phyloP scores from a whole-genome alignment of 2,797 vertebrate genomes.

The Aulostomus chinensis region DNA sequence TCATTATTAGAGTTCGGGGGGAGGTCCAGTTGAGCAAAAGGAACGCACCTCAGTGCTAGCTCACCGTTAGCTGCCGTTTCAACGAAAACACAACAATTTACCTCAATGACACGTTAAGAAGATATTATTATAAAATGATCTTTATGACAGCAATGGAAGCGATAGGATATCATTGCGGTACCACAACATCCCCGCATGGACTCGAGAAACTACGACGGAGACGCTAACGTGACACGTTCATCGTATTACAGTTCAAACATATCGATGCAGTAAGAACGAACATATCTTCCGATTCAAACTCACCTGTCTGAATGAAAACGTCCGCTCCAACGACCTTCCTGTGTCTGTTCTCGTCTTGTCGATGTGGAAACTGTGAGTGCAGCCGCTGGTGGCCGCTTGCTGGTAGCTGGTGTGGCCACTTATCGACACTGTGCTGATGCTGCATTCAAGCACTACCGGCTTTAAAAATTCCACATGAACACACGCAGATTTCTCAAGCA shows the following conservation, averaged over 20 bases:
- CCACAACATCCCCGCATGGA: conserved; percentile 36
- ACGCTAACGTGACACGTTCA: neutral
- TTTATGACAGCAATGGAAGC: too few species aligned
- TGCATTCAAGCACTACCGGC: conserved; percentile 17
- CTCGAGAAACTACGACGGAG: conserved; percentile 3
- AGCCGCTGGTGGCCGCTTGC: conserved; percentile 19
- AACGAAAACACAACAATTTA: too few species aligned
- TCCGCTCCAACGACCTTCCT: neutral
- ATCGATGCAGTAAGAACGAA: neutral
- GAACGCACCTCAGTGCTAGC: too few species aligned
- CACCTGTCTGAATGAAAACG: conserved; percentile 27
- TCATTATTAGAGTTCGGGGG: neutral
- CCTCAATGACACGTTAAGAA: neutral
- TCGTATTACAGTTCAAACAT: neutral
- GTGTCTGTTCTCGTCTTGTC: neutral
- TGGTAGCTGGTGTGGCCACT: conserved; percentile 22
- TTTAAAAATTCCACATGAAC: rapidly evolving
- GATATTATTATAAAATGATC: too few species aligned
- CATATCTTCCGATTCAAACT: neutral
- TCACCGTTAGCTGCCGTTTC: too few species aligned
- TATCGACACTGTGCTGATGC: conserved; percentile 6
- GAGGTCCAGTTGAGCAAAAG: neutral
- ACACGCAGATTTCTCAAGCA: too few species aligned
- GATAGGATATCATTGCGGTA: conserved; percentile 15
- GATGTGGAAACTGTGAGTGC: conserved; percentile 12